Base-by-base conservation (phyloP, 1,140 invertebrate species). In the Megalonaias nervosa region DNA sequence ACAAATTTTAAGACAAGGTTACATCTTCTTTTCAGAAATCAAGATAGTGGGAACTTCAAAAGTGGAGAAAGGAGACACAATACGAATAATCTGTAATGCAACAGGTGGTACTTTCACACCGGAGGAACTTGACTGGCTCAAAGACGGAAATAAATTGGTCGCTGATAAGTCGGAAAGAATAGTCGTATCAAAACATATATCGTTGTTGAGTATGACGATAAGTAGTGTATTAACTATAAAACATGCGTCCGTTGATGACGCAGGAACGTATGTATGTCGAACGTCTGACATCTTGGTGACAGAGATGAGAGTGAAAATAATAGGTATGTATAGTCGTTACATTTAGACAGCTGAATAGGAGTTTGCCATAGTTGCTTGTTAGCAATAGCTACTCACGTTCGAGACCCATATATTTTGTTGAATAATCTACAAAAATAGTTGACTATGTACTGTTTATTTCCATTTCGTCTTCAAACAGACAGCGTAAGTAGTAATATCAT, bases 151-250 rank as follows among this genome's bases (percentile, higher is more conserved):
- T 38, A 77, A 72, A 72, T n/a, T 77, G 55, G 61, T 72, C 2
- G 48, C 75, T 12, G 75, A 77, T 21, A 77, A 77, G 67, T 55
- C 64, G 3, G 75, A 70, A 16, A 31, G 69, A 26, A 72, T 77
- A 12, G 67, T 71, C 56, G 71, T 77, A 23, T 71, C 75, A 59
- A 77, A 77, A 31, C 69, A 77, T 70, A 77, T 77, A 77, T 77
- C 75, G 60, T 77, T 67, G n/a, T 62, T 72, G 14, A 72, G 69
- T 67, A 77, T 55, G 19, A 67, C 75, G 38, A 77, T 77, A 26
- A 59, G 59, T 21, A 77, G 75, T 58, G 72, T 71, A 59, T 58
- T 77, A 59, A 77, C 75, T 56, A 77, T 77, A 26, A 77, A 71
- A 72, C n/a, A 67, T 57, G 75, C 60, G 56, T 26, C 58, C 5